Evolutionary conservation across 2,888 invertebrate genomes (phyloP).

Genomic region (Criorhina ranunculi): DNA sequence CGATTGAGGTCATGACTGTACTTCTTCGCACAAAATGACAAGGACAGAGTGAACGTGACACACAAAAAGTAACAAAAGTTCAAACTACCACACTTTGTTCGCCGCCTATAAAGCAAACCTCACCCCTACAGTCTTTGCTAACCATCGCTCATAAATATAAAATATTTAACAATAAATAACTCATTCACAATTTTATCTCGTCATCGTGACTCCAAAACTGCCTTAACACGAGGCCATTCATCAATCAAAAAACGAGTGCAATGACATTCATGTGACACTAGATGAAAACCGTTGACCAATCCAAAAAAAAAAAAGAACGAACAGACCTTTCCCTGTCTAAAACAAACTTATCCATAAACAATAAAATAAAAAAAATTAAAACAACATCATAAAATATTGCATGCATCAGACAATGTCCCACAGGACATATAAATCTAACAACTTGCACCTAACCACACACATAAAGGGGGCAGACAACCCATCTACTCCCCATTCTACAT

Average conservation of each 20-base stretch:
- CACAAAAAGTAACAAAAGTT: too few species aligned
- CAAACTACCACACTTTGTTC: too few species aligned
- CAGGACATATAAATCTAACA: constrained; percentile 69
- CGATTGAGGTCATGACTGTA: too few species aligned
- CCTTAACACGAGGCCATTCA: constrained; percentile 32
- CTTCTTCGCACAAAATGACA: too few species aligned
- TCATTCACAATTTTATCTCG: constrained; percentile 7
- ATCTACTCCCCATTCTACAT: constrained; percentile 44
- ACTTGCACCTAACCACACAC: constrained; percentile 61
- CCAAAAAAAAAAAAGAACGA: constrained; percentile 2
- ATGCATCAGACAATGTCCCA: constrained; percentile 68
- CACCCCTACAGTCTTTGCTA: neutral
- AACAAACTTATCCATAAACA: constrained; percentile 33
- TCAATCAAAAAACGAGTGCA: constrained; percentile 59
- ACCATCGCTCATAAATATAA: neutral
- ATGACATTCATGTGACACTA: constrained; percentile 61
- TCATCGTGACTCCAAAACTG: constrained; percentile 8
- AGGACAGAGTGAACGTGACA: too few species aligned
- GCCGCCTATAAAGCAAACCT: too few species aligned
- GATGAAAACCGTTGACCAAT: constrained; percentile 57
- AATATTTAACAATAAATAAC: constrained; percentile 5
- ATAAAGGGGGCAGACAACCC: neutral
- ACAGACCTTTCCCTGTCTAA: neutral
- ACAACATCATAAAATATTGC: constrained; percentile 68
- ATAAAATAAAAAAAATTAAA: constrained; percentile 32